Evolutionary conservation across 1,140 invertebrate species (phyloP), one percentile per base, ranked within the genome.

Genomic region (Pantala flavescens): DNA sequence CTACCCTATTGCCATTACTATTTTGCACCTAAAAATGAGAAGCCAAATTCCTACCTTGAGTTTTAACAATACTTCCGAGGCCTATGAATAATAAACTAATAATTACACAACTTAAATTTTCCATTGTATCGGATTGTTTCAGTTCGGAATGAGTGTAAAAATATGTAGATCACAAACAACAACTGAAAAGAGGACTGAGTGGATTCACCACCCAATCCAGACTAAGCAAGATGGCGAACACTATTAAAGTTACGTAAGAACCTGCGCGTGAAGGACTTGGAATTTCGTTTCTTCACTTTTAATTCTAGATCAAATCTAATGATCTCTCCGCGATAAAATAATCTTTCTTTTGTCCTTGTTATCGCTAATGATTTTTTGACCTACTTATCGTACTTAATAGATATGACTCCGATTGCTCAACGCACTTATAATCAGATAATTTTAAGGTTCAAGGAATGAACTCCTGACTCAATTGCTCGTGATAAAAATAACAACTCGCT

Each of bases 21-120:
- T 63, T 63, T 16, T 63, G 49, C n/a, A 63, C 49, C 28, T 63
- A 63, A 63, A 63, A 63, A 63, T 21, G 16, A 63, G 16, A 63
- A 19, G 49, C n/a, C 14, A 63, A 63, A 7, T 19, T 63, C 49
- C 14, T 63, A 63, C 49, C 49, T 63, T 63, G 49, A 63, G 49
- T 63, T 63, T 63, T 63, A 63, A 63, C 49, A 21, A 63, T 63
- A 63, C 49, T 63, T 63, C 49, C 49, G 49, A 63, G 49, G 49
- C 49, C 49, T 63, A 63, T 63, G n/a, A 63, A 63, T 63, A 63
- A 63, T 63, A 63, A 63, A 63, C 49, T 63, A 63, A 63, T 12
- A 63, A 63, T 63, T 63, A 63, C 49, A 63, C 49, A 63, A 63
- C 49, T 63, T 63, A 63, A 63, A 63, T 63, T 63, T 63, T 63